Conservation (phyloP, 2,888 invertebrate genomes). For the Eupithecia insigniata region DNA sequence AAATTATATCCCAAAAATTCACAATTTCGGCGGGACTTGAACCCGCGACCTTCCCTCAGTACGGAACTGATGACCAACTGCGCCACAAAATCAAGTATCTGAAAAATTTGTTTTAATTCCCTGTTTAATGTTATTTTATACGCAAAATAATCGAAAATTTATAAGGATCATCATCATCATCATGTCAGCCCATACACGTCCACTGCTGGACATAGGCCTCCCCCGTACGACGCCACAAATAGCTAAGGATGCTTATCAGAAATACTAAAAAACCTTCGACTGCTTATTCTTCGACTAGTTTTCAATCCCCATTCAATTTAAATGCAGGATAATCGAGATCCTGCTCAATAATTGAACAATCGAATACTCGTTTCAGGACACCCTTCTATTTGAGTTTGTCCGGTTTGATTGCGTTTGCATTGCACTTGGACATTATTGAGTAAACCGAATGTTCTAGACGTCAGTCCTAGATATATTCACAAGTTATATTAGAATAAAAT, state of each 20-base stretch:
- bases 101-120: no score
- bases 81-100: no score
- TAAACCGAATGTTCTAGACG: conserved; percentile 63
- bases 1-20: not conserved
- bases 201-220: no score
- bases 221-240: no score
- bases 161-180: no score
- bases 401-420: conserved; percentile 80
- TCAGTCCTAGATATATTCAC: conserved; percentile 33
- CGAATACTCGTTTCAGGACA: conserved; percentile 80
- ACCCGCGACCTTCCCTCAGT: no score
- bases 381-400: conserved; percentile 77
- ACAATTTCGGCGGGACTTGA: no score
- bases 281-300: conserved; percentile 35
- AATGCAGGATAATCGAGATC: conserved; percentile 81
- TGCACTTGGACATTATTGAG: conserved; percentile 70
- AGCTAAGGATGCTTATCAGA: no score
- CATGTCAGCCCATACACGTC: no score
- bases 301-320: conserved; percentile 78
- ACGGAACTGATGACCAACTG: no score
- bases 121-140: no score
- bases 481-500: not conserved
- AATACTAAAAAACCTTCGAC: not conserved
- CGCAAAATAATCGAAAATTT: no score
- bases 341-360: conserved; percentile 83